A percentile compares a stretch with the other conserved stretches of the same genome.
Conservation (phyloP, 2,113 vertebrate genomes). For the Lampris megalopsis region DNA sequence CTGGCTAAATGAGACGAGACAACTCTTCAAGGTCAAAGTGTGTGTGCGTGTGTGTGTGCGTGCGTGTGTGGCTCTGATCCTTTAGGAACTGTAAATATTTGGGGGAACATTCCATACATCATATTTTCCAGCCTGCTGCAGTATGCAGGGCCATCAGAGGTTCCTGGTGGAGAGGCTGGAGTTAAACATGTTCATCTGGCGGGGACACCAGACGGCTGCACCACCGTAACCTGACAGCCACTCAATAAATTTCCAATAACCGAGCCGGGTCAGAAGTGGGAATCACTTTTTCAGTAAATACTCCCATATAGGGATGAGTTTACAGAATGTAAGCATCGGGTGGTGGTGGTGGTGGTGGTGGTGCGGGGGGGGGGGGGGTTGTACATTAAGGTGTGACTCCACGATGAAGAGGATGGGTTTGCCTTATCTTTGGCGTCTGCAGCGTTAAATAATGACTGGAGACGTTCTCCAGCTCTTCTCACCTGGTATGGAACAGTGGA, state of each 20-base stretch:
- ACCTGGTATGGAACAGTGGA: slow-evolving; percentile 65
- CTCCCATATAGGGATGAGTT: background rate
- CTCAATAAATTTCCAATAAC: slow-evolving; percentile 53
- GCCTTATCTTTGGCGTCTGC: slow-evolving; percentile 30
- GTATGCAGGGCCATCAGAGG: slow-evolving; percentile 33
- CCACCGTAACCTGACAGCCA: slow-evolving; percentile 49
- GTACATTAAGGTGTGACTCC: slow-evolving; percentile 24
- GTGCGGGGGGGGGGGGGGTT: too few species aligned
- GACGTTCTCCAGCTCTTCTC: slow-evolving; percentile 40
- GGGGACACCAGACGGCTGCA: slow-evolving; percentile 52
- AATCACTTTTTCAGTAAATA: slow-evolving; percentile 27
- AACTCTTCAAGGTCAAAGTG: slow-evolving; percentile 2
- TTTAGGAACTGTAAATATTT: slow-evolving; percentile 48
- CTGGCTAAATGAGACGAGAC: slow-evolving; percentile 3
- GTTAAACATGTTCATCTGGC: slow-evolving; percentile 52
- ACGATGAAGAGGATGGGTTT: slow-evolving; percentile 1
- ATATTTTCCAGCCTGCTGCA: slow-evolving; percentile 68
- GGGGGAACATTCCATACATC: slow-evolving; percentile 64
- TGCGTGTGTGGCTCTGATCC: slow-evolving; percentile 29
- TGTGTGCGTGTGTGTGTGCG: background rate
- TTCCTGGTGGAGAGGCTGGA: background rate
- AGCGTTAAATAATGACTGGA: slow-evolving; percentile 27
- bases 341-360: slow-evolving; percentile 30
- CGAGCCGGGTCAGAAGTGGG: slow-evolving; percentile 34
- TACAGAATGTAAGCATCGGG: slow-evolving; percentile 25